Conservation (phyloP, 2,888 invertebrate genomes). For the Phasia obesa region DNA sequence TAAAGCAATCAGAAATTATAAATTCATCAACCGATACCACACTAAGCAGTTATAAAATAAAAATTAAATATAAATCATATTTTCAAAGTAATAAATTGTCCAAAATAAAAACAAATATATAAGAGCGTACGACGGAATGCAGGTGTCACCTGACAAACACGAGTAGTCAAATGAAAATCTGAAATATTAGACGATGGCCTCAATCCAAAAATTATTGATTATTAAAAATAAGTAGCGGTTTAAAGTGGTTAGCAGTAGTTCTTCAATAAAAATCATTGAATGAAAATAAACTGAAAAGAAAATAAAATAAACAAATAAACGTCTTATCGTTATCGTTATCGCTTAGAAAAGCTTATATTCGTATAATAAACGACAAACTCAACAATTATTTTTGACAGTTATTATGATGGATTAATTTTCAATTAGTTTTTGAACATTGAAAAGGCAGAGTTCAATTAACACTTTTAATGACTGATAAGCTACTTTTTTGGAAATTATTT, state of each 20-base stretch:
- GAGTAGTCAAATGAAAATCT: neutral
- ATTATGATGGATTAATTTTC: slow-evolving; percentile 82
- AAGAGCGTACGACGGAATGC: neutral
- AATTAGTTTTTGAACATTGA: slow-evolving; percentile 74
- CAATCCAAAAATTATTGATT: slow-evolving; percentile 9
- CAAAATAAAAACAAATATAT: slow-evolving; percentile 19
- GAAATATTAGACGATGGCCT: slow-evolving; percentile 16
- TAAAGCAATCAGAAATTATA: slow-evolving; percentile 61
- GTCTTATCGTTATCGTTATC: slow-evolving; percentile 59
- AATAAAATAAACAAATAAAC: slow-evolving; percentile 24
- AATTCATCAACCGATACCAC: slow-evolving; percentile 66
- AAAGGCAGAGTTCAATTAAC: slow-evolving; percentile 11
- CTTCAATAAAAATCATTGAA: neutral
- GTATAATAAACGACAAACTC: slow-evolving; percentile 56
- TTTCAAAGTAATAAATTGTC: slow-evolving; percentile 58
- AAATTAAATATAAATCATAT: slow-evolving; percentile 71
- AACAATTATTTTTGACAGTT: slow-evolving; percentile 77
- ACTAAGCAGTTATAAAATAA: slow-evolving; percentile 50
- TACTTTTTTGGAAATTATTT: neutral
- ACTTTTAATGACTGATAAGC: neutral
- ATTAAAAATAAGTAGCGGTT: slow-evolving; percentile 14
- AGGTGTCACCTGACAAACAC: neutral
- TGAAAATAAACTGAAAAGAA: slow-evolving; percentile 14
- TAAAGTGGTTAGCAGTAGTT: slow-evolving; percentile 24
- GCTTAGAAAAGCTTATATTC: neutral